phyloP scores from a whole-genome alignment of 2,113 vertebrate genomes.

The Delphinapterus leucas region DNA sequence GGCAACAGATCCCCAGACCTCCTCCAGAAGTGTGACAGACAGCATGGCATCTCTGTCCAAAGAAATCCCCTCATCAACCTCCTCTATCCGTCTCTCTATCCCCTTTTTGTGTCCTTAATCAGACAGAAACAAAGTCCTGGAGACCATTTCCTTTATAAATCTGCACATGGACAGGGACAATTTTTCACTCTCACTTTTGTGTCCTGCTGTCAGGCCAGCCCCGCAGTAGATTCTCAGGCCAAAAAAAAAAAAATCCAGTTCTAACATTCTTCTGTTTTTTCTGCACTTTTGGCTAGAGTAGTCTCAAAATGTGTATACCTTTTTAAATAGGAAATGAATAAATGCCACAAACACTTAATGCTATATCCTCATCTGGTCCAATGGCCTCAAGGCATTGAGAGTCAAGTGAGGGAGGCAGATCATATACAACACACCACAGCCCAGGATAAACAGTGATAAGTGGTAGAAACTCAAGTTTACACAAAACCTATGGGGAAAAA shows the following conservation, averaged over 20 bases:
- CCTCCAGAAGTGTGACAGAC: neutral
- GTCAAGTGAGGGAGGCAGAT: neutral
- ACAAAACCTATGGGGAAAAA: neutral
- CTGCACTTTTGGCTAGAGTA: neutral
- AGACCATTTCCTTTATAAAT: neutral
- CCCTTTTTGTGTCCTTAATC: neutral
- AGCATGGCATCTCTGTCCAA: neutral
- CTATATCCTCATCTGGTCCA: neutral
- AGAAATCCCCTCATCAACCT: neutral
- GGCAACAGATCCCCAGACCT: neutral
- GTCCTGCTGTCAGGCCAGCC: neutral
- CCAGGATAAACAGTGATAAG: neutral
- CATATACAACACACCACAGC: neutral
- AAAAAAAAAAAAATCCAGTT: neutral
- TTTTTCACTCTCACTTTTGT: neutral
- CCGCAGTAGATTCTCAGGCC: neutral
- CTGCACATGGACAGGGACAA: neutral
- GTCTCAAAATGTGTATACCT: neutral
- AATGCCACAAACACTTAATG: neutral
- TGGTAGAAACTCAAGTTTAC: neutral
- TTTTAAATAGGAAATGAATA: neutral
- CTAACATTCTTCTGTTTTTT: neutral
- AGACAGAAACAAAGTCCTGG: neutral
- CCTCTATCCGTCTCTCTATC: neutral
- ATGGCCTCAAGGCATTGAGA: neutral